phyloP scores from a whole-genome alignment of 2,888 invertebrate genomes.

The Parnassius mnemosyne region DNA sequence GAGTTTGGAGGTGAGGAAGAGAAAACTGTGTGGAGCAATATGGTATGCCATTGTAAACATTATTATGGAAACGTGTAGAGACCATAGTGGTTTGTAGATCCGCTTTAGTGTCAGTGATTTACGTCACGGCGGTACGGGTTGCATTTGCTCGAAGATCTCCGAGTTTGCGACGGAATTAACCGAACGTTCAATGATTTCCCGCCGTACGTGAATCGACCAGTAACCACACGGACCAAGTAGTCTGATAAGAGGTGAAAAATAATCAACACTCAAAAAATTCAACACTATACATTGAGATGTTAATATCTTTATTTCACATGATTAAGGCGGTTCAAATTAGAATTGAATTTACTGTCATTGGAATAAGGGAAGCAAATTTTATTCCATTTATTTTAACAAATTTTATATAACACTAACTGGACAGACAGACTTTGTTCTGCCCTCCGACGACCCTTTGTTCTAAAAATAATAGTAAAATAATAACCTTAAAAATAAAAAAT shows the following conservation, averaged over 20 bases:
- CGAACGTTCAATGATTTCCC: slow-evolving; percentile 67
- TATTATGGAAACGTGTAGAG: slow-evolving; percentile 3
- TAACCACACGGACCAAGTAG: neutral
- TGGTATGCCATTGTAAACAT: slow-evolving; percentile 14
- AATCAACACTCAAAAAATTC: no score
- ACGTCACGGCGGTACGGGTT: slow-evolving; percentile 28
- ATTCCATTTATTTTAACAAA: no score
- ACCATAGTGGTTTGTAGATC: slow-evolving; percentile 3
- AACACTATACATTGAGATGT: no score
- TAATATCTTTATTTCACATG: no score
- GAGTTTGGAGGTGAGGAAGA: neutral
- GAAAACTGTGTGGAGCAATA: slow-evolving; percentile 1
- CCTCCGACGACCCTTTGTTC: no score
- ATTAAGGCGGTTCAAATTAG: no score
- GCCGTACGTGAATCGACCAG: slow-evolving; percentile 36
- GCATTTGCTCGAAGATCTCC: slow-evolving; percentile 61
- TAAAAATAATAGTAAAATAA: no score
- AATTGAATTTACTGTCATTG: no score
- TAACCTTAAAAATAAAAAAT: no score
- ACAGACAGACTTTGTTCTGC: no score
- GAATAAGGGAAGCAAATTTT: no score
- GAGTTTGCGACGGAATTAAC: slow-evolving; percentile 62
- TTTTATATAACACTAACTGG: no score
- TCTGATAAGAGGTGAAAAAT: neutral
- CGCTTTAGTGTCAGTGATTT: slow-evolving; percentile 17